Evolutionary conservation across 2,113 vertebrate genomes (phyloP), one percentile per base, ranked within the genome.

Genomic region (Camarhynchus parvulus): DNA sequence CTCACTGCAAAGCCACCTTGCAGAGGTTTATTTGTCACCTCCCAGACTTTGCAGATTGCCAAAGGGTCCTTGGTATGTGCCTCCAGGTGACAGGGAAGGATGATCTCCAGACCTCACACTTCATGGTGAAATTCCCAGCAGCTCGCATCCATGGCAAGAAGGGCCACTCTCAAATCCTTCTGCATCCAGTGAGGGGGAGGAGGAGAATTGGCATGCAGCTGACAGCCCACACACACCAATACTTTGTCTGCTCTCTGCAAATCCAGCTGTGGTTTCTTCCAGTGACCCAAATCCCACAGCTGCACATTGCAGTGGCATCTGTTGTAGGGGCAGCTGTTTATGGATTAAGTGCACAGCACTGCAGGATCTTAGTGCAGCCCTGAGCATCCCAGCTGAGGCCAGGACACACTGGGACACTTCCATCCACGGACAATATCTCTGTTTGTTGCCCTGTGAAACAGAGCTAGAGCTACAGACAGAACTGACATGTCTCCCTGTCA

Each of bases 241-340:
- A 30, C 44, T 70, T 56, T 81, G 37, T 37, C 64, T 81, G 58
- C 66, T 81, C n/a, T 90, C 68, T 72, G 79, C 64, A 93, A 86
- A 93, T 81, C 90, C 92, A 95, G 90, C 94, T 78, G 83, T 61
- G 75, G 14, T 68, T 95, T 88, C 88, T 93, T 90, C 83, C 93
- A 72, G 72, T 96, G 92, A 94, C 93, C 93, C 95, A 92, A 72
- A 96, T 95, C 85, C 80, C 88, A 79, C 73, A 68, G 68, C 2
- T 50, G 44, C 70, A 83, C 50, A 50, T 15, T 31, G 35, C 73
- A 64, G 64, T 37, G 56, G 79, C 92, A 88, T 92, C 83, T 90
- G 91, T 75, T 78, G n/a, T 31, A 63, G 55, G 72, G 24, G 9
- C 55, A 78, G 50, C 78, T 83, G 27, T 41, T 82, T 9, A 4